A percentile compares a stretch with the other conserved stretches of the same genome.
Evolutionary conservation across 2,797 vertebrate species (phyloP).

Genomic region (Molossus molossus): DNA sequence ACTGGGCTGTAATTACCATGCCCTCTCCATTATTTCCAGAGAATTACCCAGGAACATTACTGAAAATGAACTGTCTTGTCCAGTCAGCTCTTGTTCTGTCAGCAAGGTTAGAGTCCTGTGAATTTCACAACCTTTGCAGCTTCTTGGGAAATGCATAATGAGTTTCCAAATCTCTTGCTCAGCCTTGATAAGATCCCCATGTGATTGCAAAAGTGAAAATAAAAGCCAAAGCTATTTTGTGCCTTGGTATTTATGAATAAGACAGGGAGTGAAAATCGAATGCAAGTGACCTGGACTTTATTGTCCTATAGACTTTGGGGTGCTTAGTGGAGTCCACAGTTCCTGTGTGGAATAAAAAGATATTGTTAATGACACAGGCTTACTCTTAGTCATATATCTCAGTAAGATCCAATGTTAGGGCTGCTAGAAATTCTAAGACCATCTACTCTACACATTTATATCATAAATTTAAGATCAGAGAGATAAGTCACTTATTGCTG

Average conservation of each 20-base stretch:
- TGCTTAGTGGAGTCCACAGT: not conserved
- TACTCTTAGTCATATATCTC: not conserved
- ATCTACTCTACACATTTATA: not conserved
- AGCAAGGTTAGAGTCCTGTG: conserved; percentile 3
- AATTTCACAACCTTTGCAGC: conserved; percentile 68
- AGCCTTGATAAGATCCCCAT: conserved; percentile 61
- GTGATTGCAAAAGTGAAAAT: conserved; percentile 78
- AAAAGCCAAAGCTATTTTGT: conserved; percentile 63
- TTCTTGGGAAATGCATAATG: conserved; percentile 72
- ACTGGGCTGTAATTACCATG: not conserved
- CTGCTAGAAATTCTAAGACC: not conserved
- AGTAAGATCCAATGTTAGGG: not conserved
- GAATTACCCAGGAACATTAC: conserved; percentile 26
- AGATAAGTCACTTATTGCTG: not conserved
- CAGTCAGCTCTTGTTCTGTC: not conserved
- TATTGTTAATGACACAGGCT: not conserved
- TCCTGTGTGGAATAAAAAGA: not conserved
- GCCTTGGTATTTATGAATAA: conserved; percentile 50
- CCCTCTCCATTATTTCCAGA: conserved; percentile 58
- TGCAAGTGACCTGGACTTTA: not conserved
- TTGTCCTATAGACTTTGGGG: not conserved
- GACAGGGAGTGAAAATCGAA: conserved; percentile 10
- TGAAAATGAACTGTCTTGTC: conserved; percentile 59
- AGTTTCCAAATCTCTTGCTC: conserved; percentile 70
- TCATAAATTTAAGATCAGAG: not conserved